Percentiles rank a stretch among this genome's conserved stretches.
phyloP scores from a whole-genome alignment of 1,140 invertebrate species.

The Zaprionus vittiger region DNA sequence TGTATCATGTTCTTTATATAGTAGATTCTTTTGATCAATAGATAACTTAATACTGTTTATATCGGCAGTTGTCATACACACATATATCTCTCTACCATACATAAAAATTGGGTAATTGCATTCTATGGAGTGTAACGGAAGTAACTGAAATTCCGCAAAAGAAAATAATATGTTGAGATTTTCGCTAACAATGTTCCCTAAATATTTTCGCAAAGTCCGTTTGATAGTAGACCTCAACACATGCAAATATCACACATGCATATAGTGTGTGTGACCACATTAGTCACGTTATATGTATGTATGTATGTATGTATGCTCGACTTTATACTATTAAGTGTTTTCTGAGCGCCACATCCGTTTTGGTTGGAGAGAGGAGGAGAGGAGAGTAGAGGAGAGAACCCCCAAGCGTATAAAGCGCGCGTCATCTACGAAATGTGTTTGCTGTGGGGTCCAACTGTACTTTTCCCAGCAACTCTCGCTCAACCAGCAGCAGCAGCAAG shows the following conservation, averaged over 20 bases:
- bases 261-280: neutral
- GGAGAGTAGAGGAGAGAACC: conserved; percentile 34
- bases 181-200: conserved; percentile 66
- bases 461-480: conserved; percentile 52
- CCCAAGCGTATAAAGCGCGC: conserved; percentile 48
- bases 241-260: conserved; percentile 17
- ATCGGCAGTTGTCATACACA: neutral
- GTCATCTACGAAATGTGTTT: conserved; percentile 42
- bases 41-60: neutral
- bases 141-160: conserved; percentile 25
- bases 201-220: conserved; percentile 48
- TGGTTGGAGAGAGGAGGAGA: neutral
- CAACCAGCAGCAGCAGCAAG: conserved; percentile 19
- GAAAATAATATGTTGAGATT: conserved; percentile 52
- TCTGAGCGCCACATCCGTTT: conserved; percentile 35
- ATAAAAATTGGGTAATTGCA: conserved; percentile 27
- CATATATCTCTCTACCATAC: neutral
- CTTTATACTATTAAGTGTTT: conserved; percentile 33
- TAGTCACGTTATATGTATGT: neutral
- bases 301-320: neutral
- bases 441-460: conserved; percentile 69
- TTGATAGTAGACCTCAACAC: conserved; percentile 76
- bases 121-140: conserved; percentile 36
- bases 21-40: neutral
- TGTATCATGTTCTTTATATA: neutral